phyloP scores from a whole-genome alignment of 2,797 vertebrate species.

The Hoplostethus mediterraneus region DNA sequence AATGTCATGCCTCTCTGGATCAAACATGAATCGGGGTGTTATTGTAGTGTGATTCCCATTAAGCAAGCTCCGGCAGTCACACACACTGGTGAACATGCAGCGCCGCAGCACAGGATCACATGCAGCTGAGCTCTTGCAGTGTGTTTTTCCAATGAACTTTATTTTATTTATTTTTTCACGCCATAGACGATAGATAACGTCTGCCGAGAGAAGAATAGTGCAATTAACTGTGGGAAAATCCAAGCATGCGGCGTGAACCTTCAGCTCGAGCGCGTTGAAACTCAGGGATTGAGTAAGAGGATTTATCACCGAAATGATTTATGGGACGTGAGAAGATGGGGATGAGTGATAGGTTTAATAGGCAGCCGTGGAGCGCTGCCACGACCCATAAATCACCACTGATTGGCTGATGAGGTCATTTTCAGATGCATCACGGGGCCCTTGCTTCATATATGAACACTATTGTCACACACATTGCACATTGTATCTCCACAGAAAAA shows the following conservation, averaged over 20 bases:
- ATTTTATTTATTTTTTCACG: no score
- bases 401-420: constrained; percentile 18
- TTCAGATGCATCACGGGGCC: constrained; percentile 5
- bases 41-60: constrained; percentile 58
- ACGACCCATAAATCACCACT: constrained; percentile 38
- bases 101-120: constrained; percentile 12
- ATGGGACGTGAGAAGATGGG: constrained; percentile 31
- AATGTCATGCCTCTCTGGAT: constrained; percentile 36
- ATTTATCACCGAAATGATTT: constrained; percentile 37
- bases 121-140: no score
- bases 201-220: no score
- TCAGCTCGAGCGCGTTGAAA: not conserved
- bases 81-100: not conserved
- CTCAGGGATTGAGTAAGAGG: constrained; percentile 30
- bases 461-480: not conserved
- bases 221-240: not conserved
- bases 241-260: not conserved
- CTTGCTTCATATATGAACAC: not conserved
- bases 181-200: no score
- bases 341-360: constrained; percentile 44
- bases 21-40: constrained; percentile 47
- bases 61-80: constrained; percentile 36
- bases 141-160: no score
- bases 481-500: not conserved
- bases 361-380: constrained; percentile 18